These are phyloP conservation scores for Drepana falcataria DNA, from an alignment of 2,888 invertebrate genomes.

Conservation along the genomic window DNA sequence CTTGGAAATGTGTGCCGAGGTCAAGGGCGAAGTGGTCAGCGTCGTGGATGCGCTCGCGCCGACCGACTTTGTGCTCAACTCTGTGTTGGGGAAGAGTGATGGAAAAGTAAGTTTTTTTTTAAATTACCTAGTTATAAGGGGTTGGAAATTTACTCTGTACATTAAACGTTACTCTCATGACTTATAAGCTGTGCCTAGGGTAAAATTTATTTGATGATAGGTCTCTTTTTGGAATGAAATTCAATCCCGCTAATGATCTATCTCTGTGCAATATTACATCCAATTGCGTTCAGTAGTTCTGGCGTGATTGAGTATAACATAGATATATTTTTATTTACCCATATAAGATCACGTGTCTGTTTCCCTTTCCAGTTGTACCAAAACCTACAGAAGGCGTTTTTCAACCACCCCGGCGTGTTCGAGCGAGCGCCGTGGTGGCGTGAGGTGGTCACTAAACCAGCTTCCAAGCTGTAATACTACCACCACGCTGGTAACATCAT, in stretches of 20 bases:
- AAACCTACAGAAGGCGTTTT: constrained; percentile 84
- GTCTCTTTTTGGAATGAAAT: no score
- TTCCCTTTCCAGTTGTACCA: constrained; percentile 80
- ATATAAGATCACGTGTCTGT: no score
- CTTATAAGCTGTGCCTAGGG: no score
- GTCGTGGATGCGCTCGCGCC: constrained; percentile 93
- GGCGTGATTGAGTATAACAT: no score
- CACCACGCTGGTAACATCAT: not conserved
- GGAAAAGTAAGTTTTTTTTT: constrained; percentile 81
- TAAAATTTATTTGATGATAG: no score
- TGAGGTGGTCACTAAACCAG: constrained; percentile 42
- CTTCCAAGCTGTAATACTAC: constrained; percentile 49
- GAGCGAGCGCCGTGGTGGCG: constrained; percentile 87
- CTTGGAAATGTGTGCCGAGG: constrained; percentile 80
- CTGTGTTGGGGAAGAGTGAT: constrained; percentile 90
- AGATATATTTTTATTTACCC: no score
- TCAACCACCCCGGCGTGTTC: constrained; percentile 83
- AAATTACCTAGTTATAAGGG: not conserved
- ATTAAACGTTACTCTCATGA: no score
- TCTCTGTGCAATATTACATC: no score
- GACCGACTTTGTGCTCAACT: constrained; percentile 93
- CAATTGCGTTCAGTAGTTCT: no score
- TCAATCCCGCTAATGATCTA: no score
- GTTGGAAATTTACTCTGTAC: no score
- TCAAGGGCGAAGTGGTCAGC: constrained; percentile 87